These are phyloP conservation scores for Chlamydotis undulata DNA, from an alignment of 2,113 vertebrate species.

Conservation along the genomic window DNA sequence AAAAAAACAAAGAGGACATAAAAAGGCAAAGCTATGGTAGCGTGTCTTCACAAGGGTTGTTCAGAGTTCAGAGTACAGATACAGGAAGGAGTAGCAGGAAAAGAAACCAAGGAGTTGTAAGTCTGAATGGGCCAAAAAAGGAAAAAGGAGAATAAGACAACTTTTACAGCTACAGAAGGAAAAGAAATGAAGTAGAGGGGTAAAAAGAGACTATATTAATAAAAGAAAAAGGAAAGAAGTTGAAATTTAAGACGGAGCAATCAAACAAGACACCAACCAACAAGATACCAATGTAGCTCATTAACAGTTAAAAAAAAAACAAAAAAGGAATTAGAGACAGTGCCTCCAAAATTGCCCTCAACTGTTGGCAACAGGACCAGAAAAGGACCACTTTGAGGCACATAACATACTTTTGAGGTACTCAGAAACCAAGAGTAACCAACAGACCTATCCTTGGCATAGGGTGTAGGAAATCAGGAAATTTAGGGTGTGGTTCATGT, in stretches of 20 bases:
- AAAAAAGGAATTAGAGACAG: background rate
- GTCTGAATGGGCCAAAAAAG: background rate
- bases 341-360: background rate
- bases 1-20: background rate
- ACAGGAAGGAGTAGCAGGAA: slow-evolving; percentile 43
- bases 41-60: background rate
- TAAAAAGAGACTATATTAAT: background rate
- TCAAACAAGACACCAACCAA: background rate
- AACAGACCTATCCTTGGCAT: background rate
- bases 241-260: background rate
- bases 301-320: background rate
- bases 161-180: background rate
- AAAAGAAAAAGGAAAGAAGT: background rate
- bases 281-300: background rate
- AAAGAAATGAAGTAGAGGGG: background rate
- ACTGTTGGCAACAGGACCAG: background rate
- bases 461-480: slow-evolving; percentile 18
- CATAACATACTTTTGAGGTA: background rate
- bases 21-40: background rate
- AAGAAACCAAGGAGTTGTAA: slow-evolving; percentile 13
- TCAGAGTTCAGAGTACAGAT: slow-evolving; percentile 21
- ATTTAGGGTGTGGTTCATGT: background rate
- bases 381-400: background rate
- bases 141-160: background rate
- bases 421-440: background rate